These are phyloP conservation scores for Oenanthe melanoleuca DNA, from an alignment of 2,113 vertebrate species.

Conservation along the genomic window DNA sequence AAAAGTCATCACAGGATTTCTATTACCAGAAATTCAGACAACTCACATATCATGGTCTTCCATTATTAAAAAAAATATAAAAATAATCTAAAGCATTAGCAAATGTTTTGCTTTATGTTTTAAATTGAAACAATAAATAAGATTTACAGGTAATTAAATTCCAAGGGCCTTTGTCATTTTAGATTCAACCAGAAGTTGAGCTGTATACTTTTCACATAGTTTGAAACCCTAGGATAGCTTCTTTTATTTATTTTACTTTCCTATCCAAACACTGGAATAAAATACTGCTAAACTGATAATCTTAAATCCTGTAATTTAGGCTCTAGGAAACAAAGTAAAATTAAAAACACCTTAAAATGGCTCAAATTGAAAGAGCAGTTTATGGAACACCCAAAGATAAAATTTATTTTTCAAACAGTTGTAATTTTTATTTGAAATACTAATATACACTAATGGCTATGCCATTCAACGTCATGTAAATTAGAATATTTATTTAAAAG, in stretches of 20 bases:
- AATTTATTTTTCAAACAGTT: not conserved
- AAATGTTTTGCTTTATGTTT: not conserved
- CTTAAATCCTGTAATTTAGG: not conserved
- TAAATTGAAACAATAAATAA: not conserved
- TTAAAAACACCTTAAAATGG: not conserved
- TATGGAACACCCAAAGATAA: not conserved
- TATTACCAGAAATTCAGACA: not conserved
- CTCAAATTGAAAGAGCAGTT: not conserved
- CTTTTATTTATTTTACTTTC: not conserved
- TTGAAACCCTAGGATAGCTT: not conserved
- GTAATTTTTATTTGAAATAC: not conserved
- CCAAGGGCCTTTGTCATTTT: not conserved
- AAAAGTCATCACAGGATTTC: not conserved
- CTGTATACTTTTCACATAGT: not conserved
- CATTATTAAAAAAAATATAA: not conserved
- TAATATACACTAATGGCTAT: not conserved
- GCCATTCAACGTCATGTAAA: not conserved
- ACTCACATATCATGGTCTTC: not conserved
- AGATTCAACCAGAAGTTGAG: not conserved
- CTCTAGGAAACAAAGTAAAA: not conserved
- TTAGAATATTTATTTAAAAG: conserved; percentile 9
- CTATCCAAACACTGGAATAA: not conserved
- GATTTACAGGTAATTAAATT: conserved; percentile 21
- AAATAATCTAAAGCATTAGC: not conserved
- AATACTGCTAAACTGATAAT: not conserved